Percentiles rank a stretch among this genome's conserved stretches.
Evolutionary conservation across 1,140 invertebrate species (phyloP).

Genomic region (Drosophila obscura): DNA sequence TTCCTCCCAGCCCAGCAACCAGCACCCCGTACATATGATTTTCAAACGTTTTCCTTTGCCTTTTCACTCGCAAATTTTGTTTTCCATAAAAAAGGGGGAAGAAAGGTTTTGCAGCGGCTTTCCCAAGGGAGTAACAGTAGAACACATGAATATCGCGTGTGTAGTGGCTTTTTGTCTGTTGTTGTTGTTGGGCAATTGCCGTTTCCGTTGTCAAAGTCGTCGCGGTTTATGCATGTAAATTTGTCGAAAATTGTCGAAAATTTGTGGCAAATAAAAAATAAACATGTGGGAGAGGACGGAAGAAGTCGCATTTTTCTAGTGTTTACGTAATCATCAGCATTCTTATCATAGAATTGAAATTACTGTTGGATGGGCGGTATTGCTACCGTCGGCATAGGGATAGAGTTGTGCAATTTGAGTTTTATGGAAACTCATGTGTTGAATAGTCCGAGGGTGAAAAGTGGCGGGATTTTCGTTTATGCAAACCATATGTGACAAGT

Average conservation of each 20-base stretch:
- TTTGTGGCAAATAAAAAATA: slow-evolving; percentile 75
- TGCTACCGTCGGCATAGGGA: slow-evolving; percentile 22
- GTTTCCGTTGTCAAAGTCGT: slow-evolving; percentile 60
- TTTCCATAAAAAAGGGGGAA: slow-evolving; percentile 55
- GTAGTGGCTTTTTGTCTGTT: slow-evolving; percentile 55
- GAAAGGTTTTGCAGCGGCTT: slow-evolving; percentile 55
- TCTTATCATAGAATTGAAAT: slow-evolving; percentile 67
- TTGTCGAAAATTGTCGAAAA: slow-evolving; percentile 81
- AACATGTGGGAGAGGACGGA: slow-evolving; percentile 38
- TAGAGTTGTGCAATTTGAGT: slow-evolving; percentile 19
- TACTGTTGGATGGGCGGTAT: slow-evolving; percentile 27
- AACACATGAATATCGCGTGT: slow-evolving; percentile 62
- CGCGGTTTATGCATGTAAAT: slow-evolving; percentile 78
- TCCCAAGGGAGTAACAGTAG: slow-evolving; percentile 32
- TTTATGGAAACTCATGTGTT: slow-evolving; percentile 52
- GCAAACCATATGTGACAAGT: slow-evolving; percentile 9
- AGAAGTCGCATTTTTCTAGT: slow-evolving; percentile 67
- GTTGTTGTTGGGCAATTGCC: slow-evolving; percentile 73
- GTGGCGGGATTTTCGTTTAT: background rate
- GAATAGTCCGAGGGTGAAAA: background rate
- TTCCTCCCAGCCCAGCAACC: slow-evolving; percentile 13
- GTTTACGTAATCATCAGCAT: slow-evolving; percentile 65
- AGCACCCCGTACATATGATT: slow-evolving; percentile 63
- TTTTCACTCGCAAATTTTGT: slow-evolving; percentile 32
- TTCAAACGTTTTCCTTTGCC: slow-evolving; percentile 60